Base-by-base conservation (phyloP, 2,113 vertebrate species). In the Sitta europaea region DNA sequence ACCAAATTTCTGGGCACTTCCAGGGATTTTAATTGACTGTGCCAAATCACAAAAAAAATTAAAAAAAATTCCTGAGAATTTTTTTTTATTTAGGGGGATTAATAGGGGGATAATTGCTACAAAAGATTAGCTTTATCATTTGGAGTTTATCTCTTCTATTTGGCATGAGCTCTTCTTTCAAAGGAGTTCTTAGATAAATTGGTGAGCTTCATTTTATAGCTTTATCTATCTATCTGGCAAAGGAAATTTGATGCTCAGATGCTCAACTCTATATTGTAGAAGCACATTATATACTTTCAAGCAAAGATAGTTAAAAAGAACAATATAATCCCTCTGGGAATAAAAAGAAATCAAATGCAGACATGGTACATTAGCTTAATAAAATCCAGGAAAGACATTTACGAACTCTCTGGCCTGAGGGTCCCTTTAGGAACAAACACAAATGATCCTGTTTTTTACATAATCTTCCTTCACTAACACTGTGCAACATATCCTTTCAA, bases 301-400 rank as follows among this genome's bases (percentile, higher is more conserved):
- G 76, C 42, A 95, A 48, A 59, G 17, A 72, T 33, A 78, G 57
- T 70, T 91, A 68, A 77, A 86, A 94, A 83, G 43, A 92, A 63
- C 76, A 88, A 67, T 48, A 84, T 48, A 81, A 77, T 75, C 53
- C 76, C 63, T 77, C 66, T 40, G 31, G 80, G 36, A 96, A 50
- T 45, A 74, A 83, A 80, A 86, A 84, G 73, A 94, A 94, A 96
- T 94, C 85, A 87, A 92, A 84, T 67, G 67, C 50, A 61, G 86
- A 65, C 91, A 94, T n/a, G 83, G 83, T 89, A 84, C 92, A 92
- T 95, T 95, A 97, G 68, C 33, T 88, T 91, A 95, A 94, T 84
- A 97, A 95, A 96, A 87, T 38, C 31, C 55, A 82, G 40, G 28
- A 80, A 89, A 84, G 65, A 67, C 89, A 91, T 95, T 85, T 91